Evolutionary conservation across 2,888 invertebrate genomes (phyloP), one percentile per base, ranked within the genome.

Genomic region (Luffia ferchaultella): DNA sequence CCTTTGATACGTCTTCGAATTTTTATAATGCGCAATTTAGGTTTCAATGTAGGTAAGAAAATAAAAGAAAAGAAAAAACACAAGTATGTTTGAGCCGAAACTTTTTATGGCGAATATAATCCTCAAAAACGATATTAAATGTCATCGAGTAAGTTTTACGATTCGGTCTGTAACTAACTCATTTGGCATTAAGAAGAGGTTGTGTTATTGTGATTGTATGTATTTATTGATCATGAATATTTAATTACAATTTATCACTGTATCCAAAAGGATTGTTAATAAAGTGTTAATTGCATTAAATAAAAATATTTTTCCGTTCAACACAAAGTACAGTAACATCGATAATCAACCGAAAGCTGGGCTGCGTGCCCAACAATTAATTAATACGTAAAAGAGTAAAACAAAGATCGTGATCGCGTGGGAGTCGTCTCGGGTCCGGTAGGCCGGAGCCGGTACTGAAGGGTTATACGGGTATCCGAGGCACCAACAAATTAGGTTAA

Each of bases 401-500:
- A 60, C 65, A 61, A 63, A 62, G 61, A 57, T 59, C 57, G 57
- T 56, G 52, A 61, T 54, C 61, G 67, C 65, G 73, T 71, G 70
- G 70, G 71, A 62, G 48, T 42, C 20, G 42, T 42, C 42, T 48
- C 18, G 41, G 16, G 42, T 47, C 40, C 47, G 16, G 42, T 42
- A 42, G 48, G 19, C 42, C 48, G 19, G 42, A 42, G 48, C 42
- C 40, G 40, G 15, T 9, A n/a, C n/a, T n/a, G n/a, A n/a, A n/a
- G n/a, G n/a, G n/a, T n/a, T n/a, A n/a, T n/a, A n/a, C n/a, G 40
- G 55, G 52, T 61, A 54, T 61, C 67, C 65, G 72, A 70, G 70
- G 70, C 70, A 62, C 60, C 73, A 77, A 80, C 80, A 80, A 82
- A 83, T 83, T 79, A 79, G 77, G 73, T 74, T 80, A 79, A 80